These are phyloP conservation scores for Lipophrys pholis DNA, from an alignment of 2,113 vertebrate genomes.

Conservation along the genomic window DNA sequence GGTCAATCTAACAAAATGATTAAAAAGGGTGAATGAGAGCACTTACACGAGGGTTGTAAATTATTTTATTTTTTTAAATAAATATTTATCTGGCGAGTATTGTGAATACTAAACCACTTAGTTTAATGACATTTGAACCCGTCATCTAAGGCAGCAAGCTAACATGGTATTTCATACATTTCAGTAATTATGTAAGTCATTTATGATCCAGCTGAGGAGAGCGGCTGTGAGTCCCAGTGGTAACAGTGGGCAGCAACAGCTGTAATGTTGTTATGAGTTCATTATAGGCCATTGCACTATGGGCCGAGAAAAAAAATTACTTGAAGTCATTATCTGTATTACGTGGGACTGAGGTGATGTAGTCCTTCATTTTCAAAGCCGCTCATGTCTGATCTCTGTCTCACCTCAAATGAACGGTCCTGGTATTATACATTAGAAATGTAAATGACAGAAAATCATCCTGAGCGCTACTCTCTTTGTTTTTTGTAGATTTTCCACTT, in stretches of 20 bases:
- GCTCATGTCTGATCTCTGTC: not conserved
- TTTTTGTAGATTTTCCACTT: not conserved
- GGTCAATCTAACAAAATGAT: too few species aligned
- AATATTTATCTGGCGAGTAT: not conserved
- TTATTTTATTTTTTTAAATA: conserved; percentile 17
- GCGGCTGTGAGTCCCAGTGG: conserved; percentile 5
- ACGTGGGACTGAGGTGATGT: conserved; percentile 4
- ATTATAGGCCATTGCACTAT: conserved; percentile 44
- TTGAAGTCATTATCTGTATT: conserved; percentile 32
- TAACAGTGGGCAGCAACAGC: conserved; percentile 26
- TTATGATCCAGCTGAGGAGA: conserved; percentile 23
- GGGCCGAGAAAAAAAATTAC: conserved; percentile 36
- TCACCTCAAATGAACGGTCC: not conserved
- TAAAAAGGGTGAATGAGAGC: too few species aligned
- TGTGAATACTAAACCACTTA: not conserved
- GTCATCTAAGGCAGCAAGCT: not conserved
- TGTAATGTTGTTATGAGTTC: conserved; percentile 38
- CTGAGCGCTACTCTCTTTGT: not conserved
- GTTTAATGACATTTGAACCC: not conserved
- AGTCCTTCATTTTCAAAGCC: conserved; percentile 5
- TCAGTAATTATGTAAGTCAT: conserved; percentile 24
- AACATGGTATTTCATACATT: conserved; percentile 8
- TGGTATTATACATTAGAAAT: not conserved
- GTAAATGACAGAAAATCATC: not conserved
- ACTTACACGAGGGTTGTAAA: not conserved